These are phyloP conservation scores for Tetramorium bicarinatum DNA, from an alignment of 2,888 invertebrate species.

Conservation along the genomic window DNA sequence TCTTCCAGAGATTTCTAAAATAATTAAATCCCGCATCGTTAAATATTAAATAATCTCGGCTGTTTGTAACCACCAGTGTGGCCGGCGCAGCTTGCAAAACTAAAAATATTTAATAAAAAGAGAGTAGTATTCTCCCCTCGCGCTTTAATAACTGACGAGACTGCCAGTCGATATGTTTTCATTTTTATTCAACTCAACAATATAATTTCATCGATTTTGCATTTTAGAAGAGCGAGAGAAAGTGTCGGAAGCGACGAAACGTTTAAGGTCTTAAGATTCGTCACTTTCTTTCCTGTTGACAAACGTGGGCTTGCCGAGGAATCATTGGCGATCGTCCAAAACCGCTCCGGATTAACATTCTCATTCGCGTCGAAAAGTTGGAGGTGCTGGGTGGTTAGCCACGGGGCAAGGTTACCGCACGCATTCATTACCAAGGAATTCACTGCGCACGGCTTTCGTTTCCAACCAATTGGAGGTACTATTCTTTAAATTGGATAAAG, in stretches of 20 bases:
- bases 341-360: conserved; percentile 77
- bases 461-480: neutral
- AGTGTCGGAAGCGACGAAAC: conserved; percentile 50
- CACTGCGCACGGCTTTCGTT: neutral
- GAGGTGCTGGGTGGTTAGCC: conserved; percentile 39
- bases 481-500: conserved; percentile 9
- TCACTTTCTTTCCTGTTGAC: conserved; percentile 44
- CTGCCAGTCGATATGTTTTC: neutral
- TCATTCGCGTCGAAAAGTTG: conserved; percentile 58
- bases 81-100: neutral
- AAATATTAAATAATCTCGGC: conserved; percentile 14
- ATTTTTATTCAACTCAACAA: neutral
- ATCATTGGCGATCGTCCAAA: conserved; percentile 75
- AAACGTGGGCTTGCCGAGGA: conserved; percentile 39
- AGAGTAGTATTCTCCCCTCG: neutral
- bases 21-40: conserved; percentile 71
- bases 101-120: neutral
- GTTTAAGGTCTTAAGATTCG: conserved; percentile 43
- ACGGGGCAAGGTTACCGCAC: conserved; percentile 32
- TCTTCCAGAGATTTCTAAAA: conserved; percentile 33
- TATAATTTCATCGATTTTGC: neutral
- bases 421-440: conserved; percentile 33
- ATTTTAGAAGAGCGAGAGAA: neutral
- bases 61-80: neutral
- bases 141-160: neutral